Percentiles rank a stretch among this genome's conserved stretches.
These are phyloP conservation scores for Stenotaenia linearis DNA, from an alignment of 2,888 invertebrate species.

Conservation along the genomic window DNA sequence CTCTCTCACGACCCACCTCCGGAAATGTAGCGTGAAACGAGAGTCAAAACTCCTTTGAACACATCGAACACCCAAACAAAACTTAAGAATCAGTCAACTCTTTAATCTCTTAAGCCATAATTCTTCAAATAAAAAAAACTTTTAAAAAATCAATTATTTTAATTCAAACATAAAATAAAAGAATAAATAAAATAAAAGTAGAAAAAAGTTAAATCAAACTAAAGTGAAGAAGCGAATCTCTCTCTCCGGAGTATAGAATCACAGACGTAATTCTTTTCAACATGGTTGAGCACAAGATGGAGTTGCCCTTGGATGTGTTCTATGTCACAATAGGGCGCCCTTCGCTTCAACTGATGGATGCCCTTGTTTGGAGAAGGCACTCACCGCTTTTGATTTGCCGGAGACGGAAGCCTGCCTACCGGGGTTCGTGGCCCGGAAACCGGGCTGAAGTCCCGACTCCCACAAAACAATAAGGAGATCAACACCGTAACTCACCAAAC, in stretches of 20 bases:
- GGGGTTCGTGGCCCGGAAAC: slow-evolving; percentile 26
- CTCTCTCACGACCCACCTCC: neutral
- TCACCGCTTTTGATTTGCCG: slow-evolving; percentile 26
- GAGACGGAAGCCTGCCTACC: slow-evolving; percentile 26
- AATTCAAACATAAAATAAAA: neutral
- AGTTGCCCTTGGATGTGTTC: slow-evolving; percentile 26
- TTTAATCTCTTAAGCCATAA: neutral
- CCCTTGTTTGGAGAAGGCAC: slow-evolving; percentile 26
- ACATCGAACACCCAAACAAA: neutral
- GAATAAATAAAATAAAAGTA: no score
- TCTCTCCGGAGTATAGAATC: neutral
- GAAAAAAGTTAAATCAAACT: neutral
- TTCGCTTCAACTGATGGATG: slow-evolving; percentile 20
- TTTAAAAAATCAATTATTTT: neutral
- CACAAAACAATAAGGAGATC: slow-evolving; percentile 24
- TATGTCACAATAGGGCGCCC: slow-evolving; percentile 20
- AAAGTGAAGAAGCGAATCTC: slow-evolving; percentile 6
- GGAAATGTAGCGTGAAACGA: slow-evolving; percentile 26
- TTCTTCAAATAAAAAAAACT: neutral
- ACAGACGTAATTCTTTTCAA: slow-evolving; percentile 13
- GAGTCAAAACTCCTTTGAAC: neutral
- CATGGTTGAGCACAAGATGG: slow-evolving; percentile 20
- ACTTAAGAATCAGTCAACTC: slow-evolving; percentile 4
- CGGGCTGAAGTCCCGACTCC: slow-evolving; percentile 15
- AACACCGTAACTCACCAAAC: neutral